Conservation (phyloP, 2,888 invertebrate genomes). For the Syrphus vitripennis region DNA sequence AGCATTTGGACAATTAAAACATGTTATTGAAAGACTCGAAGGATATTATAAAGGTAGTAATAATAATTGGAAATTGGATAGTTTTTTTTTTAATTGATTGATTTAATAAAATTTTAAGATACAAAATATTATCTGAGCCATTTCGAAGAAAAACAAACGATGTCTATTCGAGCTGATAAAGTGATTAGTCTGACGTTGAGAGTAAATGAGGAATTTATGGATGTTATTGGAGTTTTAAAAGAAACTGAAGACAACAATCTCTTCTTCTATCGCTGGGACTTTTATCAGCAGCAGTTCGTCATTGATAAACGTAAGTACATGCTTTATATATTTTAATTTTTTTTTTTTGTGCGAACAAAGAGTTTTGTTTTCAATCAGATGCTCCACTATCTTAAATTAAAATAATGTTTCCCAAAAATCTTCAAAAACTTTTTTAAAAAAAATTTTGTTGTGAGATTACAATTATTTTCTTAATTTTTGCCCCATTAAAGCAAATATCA, state of each 20-base stretch:
- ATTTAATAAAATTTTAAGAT: slow-evolving; percentile 51
- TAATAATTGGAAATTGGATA: neutral
- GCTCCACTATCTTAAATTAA: too few relatives aligned
- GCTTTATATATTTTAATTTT: neutral
- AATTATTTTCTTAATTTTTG: too few relatives aligned
- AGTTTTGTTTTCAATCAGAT: too few relatives aligned
- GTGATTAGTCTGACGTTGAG: slow-evolving; percentile 70
- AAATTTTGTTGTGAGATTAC: too few relatives aligned
- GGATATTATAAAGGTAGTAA: slow-evolving; percentile 72
- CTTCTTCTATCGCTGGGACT: slow-evolving; percentile 75
- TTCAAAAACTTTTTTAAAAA: too few relatives aligned
- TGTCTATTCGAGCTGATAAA: slow-evolving; percentile 72
- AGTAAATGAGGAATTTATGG: slow-evolving; percentile 45
- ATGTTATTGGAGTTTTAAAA: slow-evolving; percentile 74
- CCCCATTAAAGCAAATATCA: too few relatives aligned
- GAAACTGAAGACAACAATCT: slow-evolving; percentile 36
- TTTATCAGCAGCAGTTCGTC: slow-evolving; percentile 71
- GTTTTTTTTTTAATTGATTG: neutral
- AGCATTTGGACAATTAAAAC: slow-evolving; percentile 53
- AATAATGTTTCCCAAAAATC: too few relatives aligned
- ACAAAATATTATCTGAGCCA: slow-evolving; percentile 73
- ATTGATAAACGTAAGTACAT: slow-evolving; percentile 75
- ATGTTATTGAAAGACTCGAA: slow-evolving; percentile 71
- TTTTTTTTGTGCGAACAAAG: neutral
- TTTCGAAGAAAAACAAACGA: slow-evolving; percentile 76